phyloP scores from a whole-genome alignment of 2,113 vertebrate species.

The Ophthalmolycus amberensis region DNA sequence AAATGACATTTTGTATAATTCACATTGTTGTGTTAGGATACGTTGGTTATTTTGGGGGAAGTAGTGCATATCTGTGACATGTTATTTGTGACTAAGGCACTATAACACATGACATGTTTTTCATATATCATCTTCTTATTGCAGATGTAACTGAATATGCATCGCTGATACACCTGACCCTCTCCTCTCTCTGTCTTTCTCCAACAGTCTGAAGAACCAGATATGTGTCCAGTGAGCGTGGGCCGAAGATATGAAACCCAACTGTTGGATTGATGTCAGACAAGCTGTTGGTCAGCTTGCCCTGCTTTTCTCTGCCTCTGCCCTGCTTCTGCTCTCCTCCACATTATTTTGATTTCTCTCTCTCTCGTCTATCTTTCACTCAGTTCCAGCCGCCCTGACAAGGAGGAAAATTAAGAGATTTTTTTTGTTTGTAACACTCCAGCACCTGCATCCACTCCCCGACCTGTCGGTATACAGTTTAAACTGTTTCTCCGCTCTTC shows the following conservation, averaged over 20 bases:
- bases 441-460: conserved; percentile 37
- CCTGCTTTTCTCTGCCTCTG: conserved; percentile 76
- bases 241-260: conserved; percentile 43
- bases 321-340: conserved; percentile 47
- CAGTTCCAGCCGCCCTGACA: conserved; percentile 16
- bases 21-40: too few species aligned
- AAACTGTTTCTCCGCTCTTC: conserved; percentile 32
- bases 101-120: not conserved
- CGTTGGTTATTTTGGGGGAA: not conserved
- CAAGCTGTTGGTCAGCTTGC: conserved; percentile 82
- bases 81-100: not conserved
- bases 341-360: conserved; percentile 36
- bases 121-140: not conserved
- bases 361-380: conserved; percentile 40
- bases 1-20: too few species aligned
- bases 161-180: not conserved
- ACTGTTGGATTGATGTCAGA: conserved; percentile 86
- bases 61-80: not conserved
- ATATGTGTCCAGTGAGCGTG: conserved; percentile 83
- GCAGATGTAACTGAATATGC: not conserved
- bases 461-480: conserved; percentile 16
- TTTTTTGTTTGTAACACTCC: conserved; percentile 16
- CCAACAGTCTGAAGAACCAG: conserved; percentile 84
- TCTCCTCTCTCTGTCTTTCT: conserved; percentile 28
- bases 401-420: conserved; percentile 26